Evolutionary conservation across 2,113 vertebrate genomes (phyloP).

Genomic region (Platichthys flesus): DNA sequence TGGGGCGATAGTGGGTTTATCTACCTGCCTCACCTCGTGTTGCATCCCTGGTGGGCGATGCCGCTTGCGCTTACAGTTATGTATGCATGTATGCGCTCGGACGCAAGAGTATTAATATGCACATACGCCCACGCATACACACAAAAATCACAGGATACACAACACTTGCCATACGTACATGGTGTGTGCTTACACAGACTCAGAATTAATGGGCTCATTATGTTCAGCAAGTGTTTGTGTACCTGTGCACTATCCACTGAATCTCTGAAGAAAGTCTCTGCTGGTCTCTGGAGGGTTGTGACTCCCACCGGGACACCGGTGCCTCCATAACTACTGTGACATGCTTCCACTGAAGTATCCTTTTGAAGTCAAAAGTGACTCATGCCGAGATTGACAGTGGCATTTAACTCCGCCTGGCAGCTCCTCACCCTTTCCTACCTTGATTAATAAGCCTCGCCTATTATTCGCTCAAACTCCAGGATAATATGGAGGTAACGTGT

Average conservation of each 20-base stretch:
- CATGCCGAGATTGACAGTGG: slow-evolving; percentile 71
- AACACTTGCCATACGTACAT: too few species aligned
- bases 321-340: slow-evolving; percentile 60
- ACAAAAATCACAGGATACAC: too few species aligned
- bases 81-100: background rate
- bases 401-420: slow-evolving; percentile 78
- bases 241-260: slow-evolving; percentile 8
- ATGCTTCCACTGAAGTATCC: slow-evolving; percentile 44
- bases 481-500: slow-evolving; percentile 80
- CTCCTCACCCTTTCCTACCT: slow-evolving; percentile 71
- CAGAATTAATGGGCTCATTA: slow-evolving; percentile 26
- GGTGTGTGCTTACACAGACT: background rate
- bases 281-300: slow-evolving; percentile 19
- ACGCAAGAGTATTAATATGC: slow-evolving; percentile 9
- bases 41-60: slow-evolving; percentile 19
- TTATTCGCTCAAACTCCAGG: slow-evolving; percentile 70
- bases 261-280: slow-evolving; percentile 3
- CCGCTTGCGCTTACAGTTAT: slow-evolving; percentile 4
- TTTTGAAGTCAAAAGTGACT: slow-evolving; percentile 55
- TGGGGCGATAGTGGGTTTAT: slow-evolving; percentile 35
- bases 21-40: slow-evolving; percentile 43
- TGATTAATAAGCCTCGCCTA: slow-evolving; percentile 75
- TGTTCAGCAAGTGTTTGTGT: slow-evolving; percentile 5
- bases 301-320: slow-evolving; percentile 28
- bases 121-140: background rate